Base-by-base conservation (phyloP, 2,113 vertebrate species). In the Osmerus eperlanus region DNA sequence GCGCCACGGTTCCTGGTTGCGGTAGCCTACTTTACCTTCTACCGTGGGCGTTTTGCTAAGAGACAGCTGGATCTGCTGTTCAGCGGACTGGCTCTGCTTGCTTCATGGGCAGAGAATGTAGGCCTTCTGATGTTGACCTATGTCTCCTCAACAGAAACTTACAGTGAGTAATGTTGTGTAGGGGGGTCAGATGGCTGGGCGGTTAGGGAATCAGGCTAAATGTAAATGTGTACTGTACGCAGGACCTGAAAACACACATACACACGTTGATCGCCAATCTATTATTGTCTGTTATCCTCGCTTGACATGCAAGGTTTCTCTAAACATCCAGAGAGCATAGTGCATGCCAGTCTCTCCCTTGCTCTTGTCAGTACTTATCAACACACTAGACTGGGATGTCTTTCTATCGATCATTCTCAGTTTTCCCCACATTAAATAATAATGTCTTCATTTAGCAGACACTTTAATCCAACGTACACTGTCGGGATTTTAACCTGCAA, bases 81-180 rank as follows among this genome's bases (percentile, higher is more conserved):
- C 4, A 94, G 93, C 72, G 73, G 72, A 15, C 3, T 87, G 81
- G 95, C 89, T 28, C 91, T 97, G 7, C 4, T 87, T 60, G 91
- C 92, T 86, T 94, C 90, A 74, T 72, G 96, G 3, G 70, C 89
- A 0, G 97, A 99, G 78, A 96, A 95, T 87, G 67, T 90, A 0
- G 94, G 94, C 0, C 94, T 99, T 14, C 91, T 99, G 25, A 80
- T 96, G 21, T 94, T 99, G 68, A 98, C 97, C 0, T 98, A 96
- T 0, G 94, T 99, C 82, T 92, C 94, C 18, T 99, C 97, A 18
- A 94, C 92, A 0, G 97, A 99, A 28, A 93, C 92, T 65, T 95
- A 96, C 79, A 88, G 96, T 98, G 85, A 89, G 96, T 87, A n/a
- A 9, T 52, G 6, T 23, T 9, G 47, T 62, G 13, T 32, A 23